These are phyloP conservation scores for Parazoanthus swiftii DNA, from an alignment of 92 coral and sea anemone species.

Conservation along the genomic window DNA sequence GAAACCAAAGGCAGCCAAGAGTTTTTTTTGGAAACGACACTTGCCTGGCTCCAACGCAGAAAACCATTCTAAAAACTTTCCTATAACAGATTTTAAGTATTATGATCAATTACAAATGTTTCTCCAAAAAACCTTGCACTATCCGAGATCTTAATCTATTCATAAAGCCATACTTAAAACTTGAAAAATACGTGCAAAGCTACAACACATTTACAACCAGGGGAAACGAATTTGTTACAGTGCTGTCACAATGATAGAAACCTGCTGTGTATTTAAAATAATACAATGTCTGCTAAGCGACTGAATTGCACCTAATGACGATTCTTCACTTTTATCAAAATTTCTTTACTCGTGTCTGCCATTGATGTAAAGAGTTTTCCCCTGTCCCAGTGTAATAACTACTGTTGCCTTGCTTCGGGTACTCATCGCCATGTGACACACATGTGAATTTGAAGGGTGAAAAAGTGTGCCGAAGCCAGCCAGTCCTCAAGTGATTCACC, in stretches of 20 bases:
- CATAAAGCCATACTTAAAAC: no score
- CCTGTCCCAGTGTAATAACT: conserved; percentile 21
- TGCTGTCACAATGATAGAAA: not conserved
- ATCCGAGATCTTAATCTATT: no score
- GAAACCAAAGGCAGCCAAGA: not conserved
- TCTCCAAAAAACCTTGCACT: no score
- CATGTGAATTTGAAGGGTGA: conserved; percentile 12
- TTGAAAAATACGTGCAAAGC: no score
- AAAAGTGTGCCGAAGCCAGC: not conserved
- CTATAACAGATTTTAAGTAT: no score
- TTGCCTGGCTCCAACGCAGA: not conserved
- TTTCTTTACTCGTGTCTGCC: conserved; percentile 7
- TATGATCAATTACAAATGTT: no score
- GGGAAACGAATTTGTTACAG: not conserved
- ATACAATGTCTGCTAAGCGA: not conserved
- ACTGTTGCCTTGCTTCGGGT: conserved; percentile 35
- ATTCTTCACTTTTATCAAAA: not conserved
- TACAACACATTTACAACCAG: no score
- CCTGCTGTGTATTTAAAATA: not conserved
- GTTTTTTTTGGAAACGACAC: not conserved
- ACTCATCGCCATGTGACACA: conserved; percentile 36
- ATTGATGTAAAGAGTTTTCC: not conserved
- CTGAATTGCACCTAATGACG: not conserved
- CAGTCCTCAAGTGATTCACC: conserved; percentile 41
- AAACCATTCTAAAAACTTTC: not conserved